Base-by-base conservation (phyloP, 2,797 vertebrate species). In the Ctenosaura bakeri region DNA sequence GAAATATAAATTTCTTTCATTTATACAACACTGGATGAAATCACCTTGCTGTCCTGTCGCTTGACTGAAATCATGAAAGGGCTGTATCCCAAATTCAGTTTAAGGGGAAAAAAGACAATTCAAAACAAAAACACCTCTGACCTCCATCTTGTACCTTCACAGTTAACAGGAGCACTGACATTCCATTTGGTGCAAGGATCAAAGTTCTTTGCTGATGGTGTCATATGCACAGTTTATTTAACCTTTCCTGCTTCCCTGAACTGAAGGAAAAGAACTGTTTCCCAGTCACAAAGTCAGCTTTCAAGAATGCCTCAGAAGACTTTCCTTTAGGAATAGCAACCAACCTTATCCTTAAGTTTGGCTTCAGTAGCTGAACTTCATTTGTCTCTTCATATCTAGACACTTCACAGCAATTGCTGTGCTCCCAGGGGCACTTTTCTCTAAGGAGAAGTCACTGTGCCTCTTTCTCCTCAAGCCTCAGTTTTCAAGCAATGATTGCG, bases 401-500 rank as follows among this genome's bases (percentile, higher is more conserved):
- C 50, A 71, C 88, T 92, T 93, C 87, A 64, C 74, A 85, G 66
- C 62, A 95, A 91, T 88, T 92, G 87, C 89, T 89, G 81, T 91
- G 89, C 86, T 94, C 91, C 91, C 94, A 38, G 82, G 88, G 88
- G 94, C 89, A 79, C 62, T 9, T 77, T 79, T 91, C 89, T 91
- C 92, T 85, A 83, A 35, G 88, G 93, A 95, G 87, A 94, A 29
- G 93, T 38, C 91, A 35, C 59, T 77, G 71, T 92, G 83, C 77
- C 81, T 87, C 93, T 87, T 91, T 91, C 92, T 89, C 95, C 89
- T 94, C 82, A 89, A 94, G 88, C 91, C 94, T 92, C 92, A 92
- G 85, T 94, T 94, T 95, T 88, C 16, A 24, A 92, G 85, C 42
- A 78, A 87, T 74, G 73, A 52, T 38, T 93, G 56, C 0, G 71